phyloP scores from a whole-genome alignment of 1,140 invertebrate genomes.

The Ephestia elutella region DNA sequence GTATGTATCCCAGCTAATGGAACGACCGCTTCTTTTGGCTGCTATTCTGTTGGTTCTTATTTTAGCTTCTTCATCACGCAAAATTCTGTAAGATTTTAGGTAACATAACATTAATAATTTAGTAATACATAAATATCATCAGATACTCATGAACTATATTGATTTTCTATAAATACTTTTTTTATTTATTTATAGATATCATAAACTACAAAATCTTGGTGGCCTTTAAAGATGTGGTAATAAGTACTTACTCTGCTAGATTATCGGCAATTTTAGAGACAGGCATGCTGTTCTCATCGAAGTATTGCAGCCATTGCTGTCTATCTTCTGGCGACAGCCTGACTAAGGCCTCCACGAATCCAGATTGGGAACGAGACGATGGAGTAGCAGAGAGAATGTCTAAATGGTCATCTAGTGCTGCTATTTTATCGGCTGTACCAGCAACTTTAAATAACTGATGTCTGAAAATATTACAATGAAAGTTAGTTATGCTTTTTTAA shows the following conservation, averaged over 20 bases:
- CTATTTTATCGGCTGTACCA: conserved; percentile 36
- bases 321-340: conserved; percentile 49
- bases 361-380: conserved; percentile 31
- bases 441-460: conserved; percentile 49
- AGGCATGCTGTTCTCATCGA: conserved; percentile 35
- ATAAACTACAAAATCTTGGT: no score
- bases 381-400: conserved; percentile 50
- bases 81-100: conserved; percentile 30
- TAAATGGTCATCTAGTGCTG: conserved; percentile 36
- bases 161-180: no score
- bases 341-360: conserved; percentile 46
- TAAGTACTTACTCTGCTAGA: conserved; percentile 60
- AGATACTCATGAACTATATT: no score
- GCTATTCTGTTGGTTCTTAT: conserved; percentile 24
- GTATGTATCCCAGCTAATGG: conserved; percentile 52
- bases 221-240: no score
- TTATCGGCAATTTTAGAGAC: conserved; percentile 51
- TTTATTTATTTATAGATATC: no score
- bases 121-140: background rate
- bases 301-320: conserved; percentile 48
- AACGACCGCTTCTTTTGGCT: conserved; percentile 30
- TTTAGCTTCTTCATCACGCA: conserved; percentile 45
- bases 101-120: background rate
- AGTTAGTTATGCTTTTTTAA: no score
- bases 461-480: conserved; percentile 23